phyloP scores from a whole-genome alignment of 2,888 invertebrate genomes.

The Macroteleia sp. region DNA sequence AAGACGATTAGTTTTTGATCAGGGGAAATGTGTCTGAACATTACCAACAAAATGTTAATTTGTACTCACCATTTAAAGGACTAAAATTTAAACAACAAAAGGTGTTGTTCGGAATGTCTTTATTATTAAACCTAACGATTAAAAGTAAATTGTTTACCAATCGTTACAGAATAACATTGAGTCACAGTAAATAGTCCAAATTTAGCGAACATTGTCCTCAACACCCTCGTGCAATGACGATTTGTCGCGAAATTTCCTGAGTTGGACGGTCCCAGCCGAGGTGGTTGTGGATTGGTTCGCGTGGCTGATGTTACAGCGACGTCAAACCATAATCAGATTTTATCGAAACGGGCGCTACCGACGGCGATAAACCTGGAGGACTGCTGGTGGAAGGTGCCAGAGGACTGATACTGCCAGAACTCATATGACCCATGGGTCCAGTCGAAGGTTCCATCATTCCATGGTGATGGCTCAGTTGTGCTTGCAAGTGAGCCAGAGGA shows the following conservation, averaged over 20 bases:
- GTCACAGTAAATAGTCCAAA: constrained; percentile 14
- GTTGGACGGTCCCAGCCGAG: constrained; percentile 51
- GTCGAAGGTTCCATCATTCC: constrained; percentile 81
- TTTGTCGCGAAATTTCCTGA: constrained; percentile 43
- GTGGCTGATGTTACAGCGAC: constrained; percentile 86
- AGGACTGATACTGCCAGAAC: constrained; percentile 81
- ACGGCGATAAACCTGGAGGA: constrained; percentile 77
- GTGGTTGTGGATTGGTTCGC: constrained; percentile 58
- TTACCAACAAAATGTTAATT: no score
- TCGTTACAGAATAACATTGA: constrained; percentile 8
- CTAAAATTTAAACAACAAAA: no score
- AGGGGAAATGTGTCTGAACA: no score
- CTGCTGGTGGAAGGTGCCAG: constrained; percentile 79
- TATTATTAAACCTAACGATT: no score
- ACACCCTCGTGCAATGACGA: constrained; percentile 54
- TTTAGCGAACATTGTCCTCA: constrained; percentile 55
- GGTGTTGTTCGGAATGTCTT: no score
- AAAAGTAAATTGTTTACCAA: no score
- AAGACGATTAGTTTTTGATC: no score
- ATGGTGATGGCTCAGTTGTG: constrained; percentile 82
- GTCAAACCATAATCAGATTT: constrained; percentile 96
- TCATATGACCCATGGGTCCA: constrained; percentile 78
- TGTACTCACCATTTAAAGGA: no score
- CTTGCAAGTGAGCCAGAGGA: constrained; percentile 84
- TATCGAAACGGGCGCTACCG: constrained; percentile 86